Evolutionary conservation across 1,140 invertebrate genomes (phyloP).

Genomic region (Adelges cooleyi): DNA sequence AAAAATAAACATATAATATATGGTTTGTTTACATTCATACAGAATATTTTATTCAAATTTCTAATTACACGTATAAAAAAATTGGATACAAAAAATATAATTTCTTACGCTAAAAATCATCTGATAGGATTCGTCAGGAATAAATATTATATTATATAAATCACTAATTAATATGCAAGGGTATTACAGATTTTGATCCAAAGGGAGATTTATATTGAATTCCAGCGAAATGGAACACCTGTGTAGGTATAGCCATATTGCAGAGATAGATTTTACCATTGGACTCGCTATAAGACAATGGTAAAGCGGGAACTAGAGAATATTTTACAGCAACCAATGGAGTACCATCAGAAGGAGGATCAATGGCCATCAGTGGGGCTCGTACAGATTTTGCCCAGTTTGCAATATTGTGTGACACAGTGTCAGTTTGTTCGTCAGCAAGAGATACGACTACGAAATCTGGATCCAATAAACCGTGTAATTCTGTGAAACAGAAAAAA

Average conservation of each 20-base stretch:
- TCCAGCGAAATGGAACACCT: slow-evolving; percentile 60
- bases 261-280: slow-evolving; percentile 76
- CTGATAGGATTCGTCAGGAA: slow-evolving; percentile 3
- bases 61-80: neutral
- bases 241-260: slow-evolving; percentile 68
- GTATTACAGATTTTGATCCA: slow-evolving; percentile 75
- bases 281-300: slow-evolving; percentile 53
- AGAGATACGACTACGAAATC: slow-evolving; percentile 60
- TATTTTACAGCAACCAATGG: slow-evolving; percentile 58
- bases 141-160: slow-evolving; percentile 1
- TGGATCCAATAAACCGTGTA: slow-evolving; percentile 42
- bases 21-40: neutral
- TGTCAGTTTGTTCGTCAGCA: slow-evolving; percentile 41
- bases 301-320: slow-evolving; percentile 60
- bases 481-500: slow-evolving; percentile 38
- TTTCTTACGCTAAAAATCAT: slow-evolving; percentile 6
- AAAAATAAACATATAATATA: neutral
- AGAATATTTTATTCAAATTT: too few relatives aligned
- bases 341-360: slow-evolving; percentile 60
- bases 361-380: slow-evolving; percentile 67
- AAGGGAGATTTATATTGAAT: slow-evolving; percentile 79
- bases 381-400: slow-evolving; percentile 57
- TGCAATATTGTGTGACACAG: slow-evolving; percentile 37
- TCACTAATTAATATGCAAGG: slow-evolving; percentile 48
- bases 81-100: slow-evolving; percentile 6